A percentile compares a stretch with the other conserved stretches of the same genome.
phyloP scores from a whole-genome alignment of 2,888 invertebrate genomes.

The Andrena dorsata region DNA sequence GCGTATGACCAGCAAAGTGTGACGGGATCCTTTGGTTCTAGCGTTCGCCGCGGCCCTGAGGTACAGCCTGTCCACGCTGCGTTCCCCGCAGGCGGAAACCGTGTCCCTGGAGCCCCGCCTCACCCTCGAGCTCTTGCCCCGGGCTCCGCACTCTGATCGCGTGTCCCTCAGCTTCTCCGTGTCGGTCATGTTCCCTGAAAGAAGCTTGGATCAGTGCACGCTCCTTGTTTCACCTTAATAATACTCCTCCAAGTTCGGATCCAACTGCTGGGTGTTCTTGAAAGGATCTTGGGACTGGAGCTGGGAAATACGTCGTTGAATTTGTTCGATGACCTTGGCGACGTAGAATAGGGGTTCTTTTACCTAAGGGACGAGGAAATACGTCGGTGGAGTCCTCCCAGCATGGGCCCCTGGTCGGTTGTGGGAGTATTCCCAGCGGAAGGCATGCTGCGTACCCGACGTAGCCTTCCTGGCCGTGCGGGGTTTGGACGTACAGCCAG shows the following conservation, averaged over 20 bases:
- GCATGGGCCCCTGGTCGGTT: constrained; percentile 89
- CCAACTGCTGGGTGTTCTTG: neutral
- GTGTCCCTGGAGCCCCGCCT: constrained; percentile 80
- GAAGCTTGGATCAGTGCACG: neutral
- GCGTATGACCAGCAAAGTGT: constrained; percentile 90
- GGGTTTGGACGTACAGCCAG: constrained; percentile 94
- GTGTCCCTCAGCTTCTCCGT: constrained; percentile 90
- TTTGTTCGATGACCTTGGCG: neutral
- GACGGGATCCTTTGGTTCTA: constrained; percentile 86
- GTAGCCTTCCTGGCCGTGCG: constrained; percentile 94
- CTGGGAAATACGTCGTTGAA: neutral
- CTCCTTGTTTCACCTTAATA: no score
- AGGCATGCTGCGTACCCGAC: constrained; percentile 91
- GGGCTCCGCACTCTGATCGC: constrained; percentile 89
- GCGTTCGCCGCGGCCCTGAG: constrained; percentile 87
- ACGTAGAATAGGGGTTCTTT: neutral
- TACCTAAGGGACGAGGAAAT: constrained; percentile 91
- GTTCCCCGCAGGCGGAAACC: constrained; percentile 88
- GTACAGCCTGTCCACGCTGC: constrained; percentile 90
- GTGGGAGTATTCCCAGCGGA: constrained; percentile 91
- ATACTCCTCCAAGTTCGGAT: no score
- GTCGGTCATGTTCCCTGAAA: constrained; percentile 90
- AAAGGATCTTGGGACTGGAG: neutral
- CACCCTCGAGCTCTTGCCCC: constrained; percentile 74
- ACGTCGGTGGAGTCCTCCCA: constrained; percentile 94